A percentile compares a stretch with the other conserved stretches of the same genome.
phyloP scores from a whole-genome alignment of 2,888 invertebrate species.

The Tiliacea citrago region DNA sequence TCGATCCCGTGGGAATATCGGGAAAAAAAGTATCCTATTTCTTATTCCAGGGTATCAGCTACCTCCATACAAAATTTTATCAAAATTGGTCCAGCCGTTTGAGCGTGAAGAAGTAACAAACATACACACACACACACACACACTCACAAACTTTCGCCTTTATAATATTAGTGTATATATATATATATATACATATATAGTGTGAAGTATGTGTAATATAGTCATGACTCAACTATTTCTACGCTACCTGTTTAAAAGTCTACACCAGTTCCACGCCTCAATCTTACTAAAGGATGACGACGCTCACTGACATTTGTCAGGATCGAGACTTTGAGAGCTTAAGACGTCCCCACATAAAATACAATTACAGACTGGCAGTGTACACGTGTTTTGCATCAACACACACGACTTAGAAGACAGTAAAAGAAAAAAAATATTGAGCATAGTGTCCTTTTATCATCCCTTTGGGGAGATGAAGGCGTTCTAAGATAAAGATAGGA shows the following conservation, averaged over 20 bases:
- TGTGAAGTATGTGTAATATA: too few relatives aligned
- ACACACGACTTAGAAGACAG: constrained; percentile 49
- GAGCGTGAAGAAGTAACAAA: too few relatives aligned
- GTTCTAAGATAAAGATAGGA: constrained; percentile 58
- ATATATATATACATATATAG: too few relatives aligned
- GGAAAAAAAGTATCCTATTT: too few relatives aligned
- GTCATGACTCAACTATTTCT: not conserved
- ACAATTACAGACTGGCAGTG: constrained; percentile 52
- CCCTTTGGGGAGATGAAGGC: constrained; percentile 36
- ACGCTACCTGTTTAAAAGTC: constrained; percentile 51
- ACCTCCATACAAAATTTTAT: too few relatives aligned
- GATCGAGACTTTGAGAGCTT: constrained; percentile 33
- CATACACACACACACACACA: too few relatives aligned
- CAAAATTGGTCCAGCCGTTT: too few relatives aligned
- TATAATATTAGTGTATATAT: too few relatives aligned
- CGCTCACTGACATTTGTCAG: constrained; percentile 54
- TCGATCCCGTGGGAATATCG: too few relatives aligned
- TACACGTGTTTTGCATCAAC: constrained; percentile 60
- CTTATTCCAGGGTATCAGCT: too few relatives aligned
- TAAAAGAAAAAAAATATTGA: constrained; percentile 26
- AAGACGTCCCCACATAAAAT: constrained; percentile 50
- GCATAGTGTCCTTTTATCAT: constrained; percentile 13
- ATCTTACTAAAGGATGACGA: constrained; percentile 52
- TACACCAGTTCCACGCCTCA: constrained; percentile 36
- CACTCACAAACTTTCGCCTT: too few relatives aligned